phyloP scores from a whole-genome alignment of 2,888 invertebrate species.

The Shargacucullia verbasci region DNA sequence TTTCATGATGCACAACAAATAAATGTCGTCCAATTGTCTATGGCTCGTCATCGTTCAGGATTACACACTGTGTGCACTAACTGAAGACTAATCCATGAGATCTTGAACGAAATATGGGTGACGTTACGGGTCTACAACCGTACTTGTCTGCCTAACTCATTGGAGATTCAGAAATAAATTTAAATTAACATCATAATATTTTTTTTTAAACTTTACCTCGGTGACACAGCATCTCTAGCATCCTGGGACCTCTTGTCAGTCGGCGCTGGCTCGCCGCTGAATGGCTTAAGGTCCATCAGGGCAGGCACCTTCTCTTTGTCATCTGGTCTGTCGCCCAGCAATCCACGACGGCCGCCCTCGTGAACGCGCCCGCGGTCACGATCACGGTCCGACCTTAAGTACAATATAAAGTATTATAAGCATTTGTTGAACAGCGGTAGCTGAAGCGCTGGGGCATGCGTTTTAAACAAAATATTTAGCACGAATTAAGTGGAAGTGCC shows the following conservation, averaged over 20 bases:
- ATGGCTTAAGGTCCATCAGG: constrained; percentile 81
- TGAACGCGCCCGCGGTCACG: constrained; percentile 53
- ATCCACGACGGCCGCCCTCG: constrained; percentile 68
- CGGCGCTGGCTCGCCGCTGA: constrained; percentile 69
- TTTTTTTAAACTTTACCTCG: constrained; percentile 68
- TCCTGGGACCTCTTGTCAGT: constrained; percentile 69
- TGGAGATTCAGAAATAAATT: too few species aligned
- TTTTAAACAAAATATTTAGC: too few species aligned
- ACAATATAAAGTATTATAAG: not conserved
- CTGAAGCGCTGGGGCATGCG: too few species aligned
- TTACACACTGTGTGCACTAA: too few species aligned
- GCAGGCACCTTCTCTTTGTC: constrained; percentile 74
- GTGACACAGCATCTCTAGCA: constrained; percentile 81
- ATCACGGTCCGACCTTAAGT: constrained; percentile 56
- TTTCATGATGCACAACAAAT: too few species aligned
- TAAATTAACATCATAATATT: not conserved
- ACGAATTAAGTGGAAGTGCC: too few species aligned
- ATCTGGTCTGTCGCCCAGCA: constrained; percentile 81
- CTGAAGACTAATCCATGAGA: too few species aligned
- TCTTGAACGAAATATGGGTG: too few species aligned
- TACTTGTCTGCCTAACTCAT: too few species aligned
- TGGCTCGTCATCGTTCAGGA: too few species aligned
- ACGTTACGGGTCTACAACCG: too few species aligned
- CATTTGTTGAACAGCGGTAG: not conserved
- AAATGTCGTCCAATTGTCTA: too few species aligned